Evolutionary conservation across 2,888 invertebrate genomes (phyloP).

Genomic region (Hipparchia sbordonii): DNA sequence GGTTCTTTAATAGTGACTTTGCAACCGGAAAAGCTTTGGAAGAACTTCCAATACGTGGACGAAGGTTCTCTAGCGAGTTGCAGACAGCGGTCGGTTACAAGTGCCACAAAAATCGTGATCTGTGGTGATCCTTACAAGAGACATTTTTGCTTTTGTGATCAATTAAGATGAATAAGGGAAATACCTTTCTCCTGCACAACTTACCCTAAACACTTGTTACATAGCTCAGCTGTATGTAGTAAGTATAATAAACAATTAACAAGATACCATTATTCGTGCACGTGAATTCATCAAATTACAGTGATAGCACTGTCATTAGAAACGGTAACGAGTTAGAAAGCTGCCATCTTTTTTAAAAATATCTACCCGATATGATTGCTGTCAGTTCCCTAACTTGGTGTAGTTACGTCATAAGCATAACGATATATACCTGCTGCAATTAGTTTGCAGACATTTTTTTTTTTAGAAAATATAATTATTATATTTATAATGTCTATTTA

Average conservation of each 20-base stretch:
- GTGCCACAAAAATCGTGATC: no score
- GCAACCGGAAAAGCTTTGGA: no score
- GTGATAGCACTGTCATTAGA: conserved; percentile 26
- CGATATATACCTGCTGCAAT: neutral
- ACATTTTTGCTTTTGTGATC: no score
- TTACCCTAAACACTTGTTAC: no score
- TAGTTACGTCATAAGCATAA: neutral
- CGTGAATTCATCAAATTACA: conserved; percentile 23
- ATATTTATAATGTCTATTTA: no score
- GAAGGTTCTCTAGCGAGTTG: no score
- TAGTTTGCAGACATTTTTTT: neutral
- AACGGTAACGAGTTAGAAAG: conserved; percentile 39
- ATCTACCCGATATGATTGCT: conserved; percentile 21
- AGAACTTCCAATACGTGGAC: no score
- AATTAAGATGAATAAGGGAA: no score
- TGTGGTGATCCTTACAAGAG: no score
- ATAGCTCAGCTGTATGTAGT: neutral
- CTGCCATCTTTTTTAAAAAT: conserved; percentile 26
- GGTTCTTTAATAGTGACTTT: no score
- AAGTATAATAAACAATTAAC: conserved; percentile 15
- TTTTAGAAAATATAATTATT: neutral
- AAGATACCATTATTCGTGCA: conserved; percentile 9
- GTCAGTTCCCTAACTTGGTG: conserved; percentile 7
- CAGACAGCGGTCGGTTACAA: no score
- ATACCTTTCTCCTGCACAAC: no score